phyloP scores from a whole-genome alignment of 2,888 invertebrate species.

The Leptodirus hochenwartii region DNA sequence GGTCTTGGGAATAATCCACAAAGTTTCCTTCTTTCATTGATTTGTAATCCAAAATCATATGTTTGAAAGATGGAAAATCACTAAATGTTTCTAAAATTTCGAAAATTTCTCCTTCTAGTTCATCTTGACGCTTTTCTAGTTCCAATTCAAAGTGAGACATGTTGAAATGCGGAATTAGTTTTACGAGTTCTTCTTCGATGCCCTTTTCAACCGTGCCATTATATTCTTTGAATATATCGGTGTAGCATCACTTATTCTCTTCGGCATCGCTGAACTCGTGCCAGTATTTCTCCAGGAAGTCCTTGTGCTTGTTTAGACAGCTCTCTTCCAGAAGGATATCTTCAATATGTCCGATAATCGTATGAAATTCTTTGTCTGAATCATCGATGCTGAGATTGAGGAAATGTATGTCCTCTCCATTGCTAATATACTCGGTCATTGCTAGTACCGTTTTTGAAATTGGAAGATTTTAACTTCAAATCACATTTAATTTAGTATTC shows the following conservation, averaged over 20 bases:
- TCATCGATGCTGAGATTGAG: constrained; percentile 16
- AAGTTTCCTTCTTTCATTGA: too few relatives aligned
- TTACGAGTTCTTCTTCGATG: constrained; percentile 32
- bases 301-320: constrained; percentile 31
- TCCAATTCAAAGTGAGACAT: constrained; percentile 30
- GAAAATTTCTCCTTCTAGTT: constrained; percentile 56
- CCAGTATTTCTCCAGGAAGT: constrained; percentile 50
- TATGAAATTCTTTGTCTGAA: constrained; percentile 32
- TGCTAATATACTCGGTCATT: too few relatives aligned
- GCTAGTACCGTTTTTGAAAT: too few relatives aligned
- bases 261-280: constrained; percentile 43
- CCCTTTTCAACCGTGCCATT: constrained; percentile 37
- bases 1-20: too few relatives aligned
- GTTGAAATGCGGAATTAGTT: constrained; percentile 35
- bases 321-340: constrained; percentile 42
- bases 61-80: constrained; percentile 52
- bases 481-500: too few relatives aligned
- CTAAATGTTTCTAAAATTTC: constrained; percentile 51
- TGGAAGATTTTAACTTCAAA: too few relatives aligned
- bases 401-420: constrained; percentile 13
- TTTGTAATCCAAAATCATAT: constrained; percentile 51
- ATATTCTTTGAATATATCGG: constrained; percentile 51
- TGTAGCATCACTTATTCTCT: constrained; percentile 57
- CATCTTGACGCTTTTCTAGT: constrained; percentile 30
- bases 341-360: constrained; percentile 51